phyloP scores from a whole-genome alignment of 2,797 vertebrate species.

The Peromyscus aztecus region DNA sequence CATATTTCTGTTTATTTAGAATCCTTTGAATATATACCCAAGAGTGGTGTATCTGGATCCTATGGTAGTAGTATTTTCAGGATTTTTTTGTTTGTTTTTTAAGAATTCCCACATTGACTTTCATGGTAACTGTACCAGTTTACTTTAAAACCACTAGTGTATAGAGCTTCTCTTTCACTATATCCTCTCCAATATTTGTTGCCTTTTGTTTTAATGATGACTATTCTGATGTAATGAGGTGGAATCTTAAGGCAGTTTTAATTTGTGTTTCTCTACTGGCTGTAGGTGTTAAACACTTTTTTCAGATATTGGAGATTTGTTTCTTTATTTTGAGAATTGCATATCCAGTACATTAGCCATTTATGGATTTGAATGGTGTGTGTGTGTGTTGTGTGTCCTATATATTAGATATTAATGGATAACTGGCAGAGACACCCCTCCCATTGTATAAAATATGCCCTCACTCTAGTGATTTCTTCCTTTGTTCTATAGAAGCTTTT shows the following conservation, averaged over 20 bases:
- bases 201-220: neutral
- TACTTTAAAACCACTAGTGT: neutral
- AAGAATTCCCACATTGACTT: neutral
- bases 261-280: neutral
- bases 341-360: neutral
- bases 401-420: neutral
- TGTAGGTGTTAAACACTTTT: neutral
- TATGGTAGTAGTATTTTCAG: neutral
- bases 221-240: neutral
- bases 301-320: neutral
- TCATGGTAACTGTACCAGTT: neutral
- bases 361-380: neutral
- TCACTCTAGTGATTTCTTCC: neutral
- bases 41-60: neutral
- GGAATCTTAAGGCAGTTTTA: neutral
- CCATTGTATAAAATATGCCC: neutral
- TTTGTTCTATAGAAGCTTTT: neutral
- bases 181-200: neutral
- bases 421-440: neutral
- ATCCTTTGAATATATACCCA: neutral
- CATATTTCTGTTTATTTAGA: neutral
- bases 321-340: neutral
- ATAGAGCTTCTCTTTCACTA: neutral
- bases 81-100: neutral
- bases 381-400: neutral